Evolutionary conservation across 2,888 invertebrate species (phyloP), one percentile per base, ranked within the genome.

Genomic region (Dione juno): DNA sequence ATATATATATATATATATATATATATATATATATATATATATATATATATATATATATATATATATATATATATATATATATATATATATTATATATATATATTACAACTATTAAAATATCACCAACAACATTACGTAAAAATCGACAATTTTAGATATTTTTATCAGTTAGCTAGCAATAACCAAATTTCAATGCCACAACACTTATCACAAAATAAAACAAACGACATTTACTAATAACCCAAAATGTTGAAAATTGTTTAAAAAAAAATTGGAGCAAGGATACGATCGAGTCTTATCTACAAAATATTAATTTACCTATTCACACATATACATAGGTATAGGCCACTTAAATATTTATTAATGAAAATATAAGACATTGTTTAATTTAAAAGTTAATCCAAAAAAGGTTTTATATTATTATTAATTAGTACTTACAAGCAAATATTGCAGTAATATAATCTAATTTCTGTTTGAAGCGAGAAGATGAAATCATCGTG

Each of bases 401-500:
- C n/a, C n/a, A n/a, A n/a, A n/a, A n/a, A n/a, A n/a, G n/a, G n/a
- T n/a, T 28, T 3, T 28, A 28, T 28, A 28, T 28, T 3, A 3
- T 3, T 28, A 28, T 28, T 3, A 3, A 28, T 28, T 3, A 2
- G 28, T 28, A 28, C 28, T 28, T 28, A 28, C 2, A 50, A 37
- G 19, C 16, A 19, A 3, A 50, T 35, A 40, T 19, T 35, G 40
- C 64, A 28, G 48, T 1, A 50, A 50, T 14, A 14, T 50, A 37
- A 19, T 50, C 19, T 52, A 52, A 52, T 64, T 64, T 50, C 40
- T 40, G 19, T 45, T 11, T n/a, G 45, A 61, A 28, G 61, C 50
- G 50, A 64, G 37, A 64, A 58, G 64, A 64, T 71, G 71, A 71
- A 64, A 58, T 71, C 71, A 71, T 71, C 43, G 71, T 28, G 64